These are phyloP conservation scores for Drosophila testacea DNA, from an alignment of 2,888 invertebrate species.

Conservation along the genomic window DNA sequence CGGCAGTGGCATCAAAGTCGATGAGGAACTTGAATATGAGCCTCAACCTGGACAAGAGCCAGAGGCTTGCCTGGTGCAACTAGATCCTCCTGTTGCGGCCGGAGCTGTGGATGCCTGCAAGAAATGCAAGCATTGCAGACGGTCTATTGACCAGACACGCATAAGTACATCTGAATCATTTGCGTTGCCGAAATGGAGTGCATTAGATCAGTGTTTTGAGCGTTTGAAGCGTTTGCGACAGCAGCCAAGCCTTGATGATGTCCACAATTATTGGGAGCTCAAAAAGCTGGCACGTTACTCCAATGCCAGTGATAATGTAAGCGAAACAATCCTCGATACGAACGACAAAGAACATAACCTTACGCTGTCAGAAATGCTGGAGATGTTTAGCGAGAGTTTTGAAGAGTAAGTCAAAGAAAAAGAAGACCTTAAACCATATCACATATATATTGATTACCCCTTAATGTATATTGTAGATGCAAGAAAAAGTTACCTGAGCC, in stretches of 20 bases:
- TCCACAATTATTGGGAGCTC: slow-evolving; percentile 60
- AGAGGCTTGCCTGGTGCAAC: slow-evolving; percentile 42
- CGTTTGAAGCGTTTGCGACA: slow-evolving; percentile 52
- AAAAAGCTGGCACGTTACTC: slow-evolving; percentile 31
- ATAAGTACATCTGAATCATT: slow-evolving; percentile 48
- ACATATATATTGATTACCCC: background rate
- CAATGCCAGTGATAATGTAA: slow-evolving; percentile 4
- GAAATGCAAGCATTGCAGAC: slow-evolving; percentile 65
- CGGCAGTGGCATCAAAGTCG: slow-evolving; percentile 1
- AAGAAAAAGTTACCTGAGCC: background rate
- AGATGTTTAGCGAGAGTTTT: slow-evolving; percentile 14
- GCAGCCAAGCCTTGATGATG: slow-evolving; percentile 56
- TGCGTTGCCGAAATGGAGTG: slow-evolving; percentile 46
- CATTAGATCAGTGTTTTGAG: slow-evolving; percentile 41
- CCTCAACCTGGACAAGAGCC: background rate
- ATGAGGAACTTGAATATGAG: slow-evolving; percentile 3
- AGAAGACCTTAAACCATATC: background rate
- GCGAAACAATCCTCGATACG: background rate
- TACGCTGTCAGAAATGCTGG: slow-evolving; percentile 28
- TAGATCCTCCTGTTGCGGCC: slow-evolving; percentile 17
- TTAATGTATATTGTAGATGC: slow-evolving; percentile 9
- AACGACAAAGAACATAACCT: background rate
- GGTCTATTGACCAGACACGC: slow-evolving; percentile 43
- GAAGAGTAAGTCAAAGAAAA: slow-evolving; percentile 27
- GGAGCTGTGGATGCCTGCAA: slow-evolving; percentile 55